Conservation (phyloP, 2,888 invertebrate genomes). For the Marronus borbonicus region DNA sequence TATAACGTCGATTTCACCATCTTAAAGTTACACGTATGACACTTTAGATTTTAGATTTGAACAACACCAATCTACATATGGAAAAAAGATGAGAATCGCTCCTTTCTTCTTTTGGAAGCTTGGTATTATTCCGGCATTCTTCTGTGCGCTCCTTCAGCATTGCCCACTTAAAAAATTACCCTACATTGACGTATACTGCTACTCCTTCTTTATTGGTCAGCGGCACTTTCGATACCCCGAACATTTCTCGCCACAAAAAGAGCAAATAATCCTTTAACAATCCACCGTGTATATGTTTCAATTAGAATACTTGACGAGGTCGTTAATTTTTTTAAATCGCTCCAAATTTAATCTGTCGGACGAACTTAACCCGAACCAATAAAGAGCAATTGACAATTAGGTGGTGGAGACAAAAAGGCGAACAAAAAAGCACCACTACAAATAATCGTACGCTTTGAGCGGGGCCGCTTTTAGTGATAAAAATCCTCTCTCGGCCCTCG, state of each 20-base stretch:
- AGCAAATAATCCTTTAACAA: constrained; percentile 12
- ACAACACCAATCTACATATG: neutral
- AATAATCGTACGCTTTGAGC: constrained; percentile 34
- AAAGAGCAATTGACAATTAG: constrained; percentile 49
- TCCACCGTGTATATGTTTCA: constrained; percentile 29
- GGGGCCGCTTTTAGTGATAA: constrained; percentile 51
- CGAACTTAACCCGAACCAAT: constrained; percentile 45
- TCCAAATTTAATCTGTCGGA: constrained; percentile 33
- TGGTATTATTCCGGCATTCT: neutral
- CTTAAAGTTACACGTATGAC: neutral
- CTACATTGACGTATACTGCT: neutral
- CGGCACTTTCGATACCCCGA: constrained; percentile 7
- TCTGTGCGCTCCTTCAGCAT: neutral
- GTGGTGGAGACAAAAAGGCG: constrained; percentile 42
- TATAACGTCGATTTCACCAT: neutral
- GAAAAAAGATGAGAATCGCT: neutral
- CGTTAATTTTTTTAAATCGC: constrained; percentile 39
- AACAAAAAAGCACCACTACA: constrained; percentile 44
- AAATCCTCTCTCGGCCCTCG: constrained; percentile 53
- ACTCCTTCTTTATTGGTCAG: neutral
- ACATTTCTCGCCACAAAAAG: neutral
- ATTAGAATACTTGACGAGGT: constrained; percentile 39
- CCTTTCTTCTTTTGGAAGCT: neutral
- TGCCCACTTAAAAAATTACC: no score
- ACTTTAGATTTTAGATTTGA: constrained; percentile 12